phyloP scores from a whole-genome alignment of 2,888 invertebrate genomes.

The Gerris lacustris region DNA sequence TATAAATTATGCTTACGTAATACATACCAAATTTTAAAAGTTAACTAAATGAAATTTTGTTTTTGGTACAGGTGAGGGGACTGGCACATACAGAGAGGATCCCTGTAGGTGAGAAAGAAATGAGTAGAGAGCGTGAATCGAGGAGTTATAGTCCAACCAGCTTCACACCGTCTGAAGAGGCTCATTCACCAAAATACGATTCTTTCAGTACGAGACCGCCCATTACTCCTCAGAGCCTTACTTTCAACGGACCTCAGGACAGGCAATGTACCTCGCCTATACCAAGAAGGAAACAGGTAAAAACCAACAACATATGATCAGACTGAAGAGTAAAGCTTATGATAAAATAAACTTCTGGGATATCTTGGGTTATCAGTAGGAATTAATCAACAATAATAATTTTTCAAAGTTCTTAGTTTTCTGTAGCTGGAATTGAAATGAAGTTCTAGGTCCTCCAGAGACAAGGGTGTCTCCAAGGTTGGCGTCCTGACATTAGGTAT shows the following conservation, averaged over 20 bases:
- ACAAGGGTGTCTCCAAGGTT: too few species aligned
- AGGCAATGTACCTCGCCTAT: constrained; percentile 59
- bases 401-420: too few species aligned
- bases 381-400: too few species aligned
- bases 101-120: constrained; percentile 37
- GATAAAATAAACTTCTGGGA: too few species aligned
- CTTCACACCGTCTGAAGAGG: constrained; percentile 32
- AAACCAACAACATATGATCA: too few species aligned
- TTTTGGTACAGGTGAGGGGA: constrained; percentile 48
- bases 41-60: background rate
- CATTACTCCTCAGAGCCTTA: constrained; percentile 36
- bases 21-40: background rate
- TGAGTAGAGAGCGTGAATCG: constrained; percentile 33
- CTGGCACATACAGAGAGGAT: constrained; percentile 47
- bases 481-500: too few species aligned
- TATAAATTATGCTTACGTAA: background rate
- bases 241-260: constrained; percentile 38
- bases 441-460: too few species aligned
- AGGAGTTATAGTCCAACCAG: constrained; percentile 27
- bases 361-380: too few species aligned
- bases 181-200: constrained; percentile 38
- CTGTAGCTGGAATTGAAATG: too few species aligned
- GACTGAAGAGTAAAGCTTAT: too few species aligned
- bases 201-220: constrained; percentile 16
- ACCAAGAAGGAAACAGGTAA: constrained; percentile 59